Conservation (phyloP, 1,140 invertebrate genomes). For the Bombus sylvicola region DNA sequence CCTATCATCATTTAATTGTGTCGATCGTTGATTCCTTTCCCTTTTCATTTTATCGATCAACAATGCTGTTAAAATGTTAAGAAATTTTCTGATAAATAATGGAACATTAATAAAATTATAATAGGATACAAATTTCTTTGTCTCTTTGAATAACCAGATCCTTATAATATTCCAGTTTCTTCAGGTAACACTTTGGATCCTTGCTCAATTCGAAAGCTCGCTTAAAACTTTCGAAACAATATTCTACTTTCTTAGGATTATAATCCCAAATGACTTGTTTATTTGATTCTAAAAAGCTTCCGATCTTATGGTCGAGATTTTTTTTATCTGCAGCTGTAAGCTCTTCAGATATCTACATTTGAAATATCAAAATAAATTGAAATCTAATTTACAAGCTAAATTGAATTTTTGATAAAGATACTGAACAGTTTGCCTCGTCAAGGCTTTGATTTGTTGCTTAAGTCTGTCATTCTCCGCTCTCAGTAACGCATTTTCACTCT, state of each 20-base stretch:
- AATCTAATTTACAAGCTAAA: not conserved
- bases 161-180: slow-evolving; percentile 69
- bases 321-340: slow-evolving; percentile 62
- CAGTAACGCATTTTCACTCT: slow-evolving; percentile 70
- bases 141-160: slow-evolving; percentile 73
- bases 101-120: not conserved
- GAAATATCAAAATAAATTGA: not conserved
- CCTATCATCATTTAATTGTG: not conserved
- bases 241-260: slow-evolving; percentile 48
- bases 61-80: slow-evolving; percentile 58
- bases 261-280: slow-evolving; percentile 41
- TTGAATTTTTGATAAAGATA: not conserved
- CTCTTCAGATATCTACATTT: slow-evolving; percentile 7
- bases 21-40: not conserved
- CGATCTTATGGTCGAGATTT: slow-evolving; percentile 49
- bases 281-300: slow-evolving; percentile 54
- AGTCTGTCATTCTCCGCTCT: slow-evolving; percentile 72
- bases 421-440: slow-evolving; percentile 59
- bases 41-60: slow-evolving; percentile 64
- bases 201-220: slow-evolving; percentile 23
- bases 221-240: slow-evolving; percentile 50
- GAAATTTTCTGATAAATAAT: slow-evolving; percentile 20
- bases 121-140: slow-evolving; percentile 79
- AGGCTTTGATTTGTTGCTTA: slow-evolving; percentile 62
- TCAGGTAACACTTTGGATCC: slow-evolving; percentile 22